Conservation (phyloP, 1,140 invertebrate species). For the Drosophila santomea region DNA sequence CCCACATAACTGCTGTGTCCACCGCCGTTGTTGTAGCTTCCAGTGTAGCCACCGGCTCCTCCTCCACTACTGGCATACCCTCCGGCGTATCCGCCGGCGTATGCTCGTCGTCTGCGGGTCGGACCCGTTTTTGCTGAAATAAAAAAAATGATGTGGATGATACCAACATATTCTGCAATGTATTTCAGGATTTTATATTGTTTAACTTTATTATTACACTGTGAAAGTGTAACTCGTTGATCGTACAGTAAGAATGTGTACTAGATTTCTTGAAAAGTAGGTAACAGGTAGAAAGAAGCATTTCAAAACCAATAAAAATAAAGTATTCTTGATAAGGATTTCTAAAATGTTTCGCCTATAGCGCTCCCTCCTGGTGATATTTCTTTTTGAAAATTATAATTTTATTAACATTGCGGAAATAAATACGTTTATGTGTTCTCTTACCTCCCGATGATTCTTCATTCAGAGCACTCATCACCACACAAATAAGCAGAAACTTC, state of each 20-base stretch:
- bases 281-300: too few relatives aligned
- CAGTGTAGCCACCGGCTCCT: slow-evolving; percentile 57
- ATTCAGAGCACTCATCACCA: slow-evolving; percentile 68
- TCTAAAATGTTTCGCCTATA: too few relatives aligned
- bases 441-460: slow-evolving; percentile 58
- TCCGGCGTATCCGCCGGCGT: slow-evolving; percentile 46
- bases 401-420: background rate
- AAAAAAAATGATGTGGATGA: background rate
- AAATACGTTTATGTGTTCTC: background rate
- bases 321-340: too few relatives aligned
- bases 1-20: slow-evolving; percentile 40
- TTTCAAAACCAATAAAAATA: too few relatives aligned
- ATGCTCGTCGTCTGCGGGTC: slow-evolving; percentile 20
- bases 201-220: too few relatives aligned
- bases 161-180: background rate
- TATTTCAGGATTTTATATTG: too few relatives aligned
- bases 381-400: too few relatives aligned
- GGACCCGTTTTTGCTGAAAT: slow-evolving; percentile 14
- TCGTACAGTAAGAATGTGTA: too few relatives aligned
- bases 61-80: slow-evolving; percentile 53
- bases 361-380: too few relatives aligned
- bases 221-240: too few relatives aligned
- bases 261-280: too few relatives aligned
- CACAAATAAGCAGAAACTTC: slow-evolving; percentile 68
- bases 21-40: slow-evolving; percentile 51